phyloP scores from a whole-genome alignment of 2,888 invertebrate genomes.

The Ganaspis brasiliensis region DNA sequence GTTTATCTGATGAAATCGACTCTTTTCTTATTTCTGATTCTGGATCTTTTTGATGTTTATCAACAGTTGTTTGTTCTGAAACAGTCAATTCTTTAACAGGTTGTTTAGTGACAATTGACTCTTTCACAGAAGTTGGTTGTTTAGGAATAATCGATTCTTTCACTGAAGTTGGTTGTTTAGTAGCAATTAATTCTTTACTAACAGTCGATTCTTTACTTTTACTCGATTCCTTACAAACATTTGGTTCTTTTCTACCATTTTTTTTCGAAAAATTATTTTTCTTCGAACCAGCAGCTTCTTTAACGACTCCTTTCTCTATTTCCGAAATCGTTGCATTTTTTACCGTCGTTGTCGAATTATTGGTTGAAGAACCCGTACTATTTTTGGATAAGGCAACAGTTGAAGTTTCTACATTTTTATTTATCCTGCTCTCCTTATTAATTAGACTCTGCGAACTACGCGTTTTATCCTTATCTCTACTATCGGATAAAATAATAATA shows the following conservation, averaged over 20 bases:
- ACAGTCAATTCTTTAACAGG: neutral
- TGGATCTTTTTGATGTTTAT: too few relatives aligned
- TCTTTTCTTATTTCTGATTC: too few relatives aligned
- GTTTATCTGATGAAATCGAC: too few relatives aligned
- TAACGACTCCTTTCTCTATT: neutral
- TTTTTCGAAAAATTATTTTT: too few relatives aligned
- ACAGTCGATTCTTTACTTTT: neutral
- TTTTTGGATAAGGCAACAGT: constrained; percentile 56
- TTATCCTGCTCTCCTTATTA: neutral
- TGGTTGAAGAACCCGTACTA: neutral
- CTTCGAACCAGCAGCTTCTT: too few relatives aligned
- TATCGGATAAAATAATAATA: constrained; percentile 38
- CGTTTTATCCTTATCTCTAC: neutral
- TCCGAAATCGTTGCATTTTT: neutral
- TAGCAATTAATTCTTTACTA: neutral
- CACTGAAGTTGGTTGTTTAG: neutral
- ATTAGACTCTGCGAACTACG: neutral
- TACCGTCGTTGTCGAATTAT: neutral
- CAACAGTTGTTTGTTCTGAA: neutral
- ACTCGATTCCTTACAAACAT: neutral
- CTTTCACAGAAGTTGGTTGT: neutral
- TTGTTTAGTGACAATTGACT: neutral
- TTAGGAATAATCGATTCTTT: neutral
- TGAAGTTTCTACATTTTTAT: constrained; percentile 57
- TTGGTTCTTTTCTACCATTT: neutral